Evolutionary conservation across 2,888 invertebrate genomes (phyloP).

Genomic region (Scaptomyza polygonia): DNA sequence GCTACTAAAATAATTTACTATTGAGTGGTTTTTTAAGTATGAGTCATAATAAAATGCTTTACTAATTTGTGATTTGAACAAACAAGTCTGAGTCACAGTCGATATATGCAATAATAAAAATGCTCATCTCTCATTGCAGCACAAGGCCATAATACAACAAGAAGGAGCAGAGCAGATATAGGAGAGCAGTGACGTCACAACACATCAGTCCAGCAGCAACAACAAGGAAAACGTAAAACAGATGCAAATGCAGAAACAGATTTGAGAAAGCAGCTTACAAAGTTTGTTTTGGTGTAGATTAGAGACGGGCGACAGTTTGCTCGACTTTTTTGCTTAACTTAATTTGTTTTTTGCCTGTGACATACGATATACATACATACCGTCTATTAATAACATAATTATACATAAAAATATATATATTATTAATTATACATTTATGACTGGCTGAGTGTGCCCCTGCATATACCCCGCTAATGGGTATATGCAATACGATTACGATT

Average conservation of each 20-base stretch:
- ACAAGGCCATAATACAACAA: constrained; percentile 14
- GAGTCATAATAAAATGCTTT: constrained; percentile 14
- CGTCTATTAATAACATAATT: constrained; percentile 25
- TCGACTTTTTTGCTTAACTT: constrained; percentile 28
- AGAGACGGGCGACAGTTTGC: constrained; percentile 23
- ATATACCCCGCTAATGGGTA: constrained; percentile 38
- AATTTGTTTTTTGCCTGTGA: constrained; percentile 34
- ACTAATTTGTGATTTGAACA: not conserved
- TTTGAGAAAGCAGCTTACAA: constrained; percentile 17
- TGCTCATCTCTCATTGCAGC: constrained; percentile 39
- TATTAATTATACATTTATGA: constrained; percentile 28
- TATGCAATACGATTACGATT: constrained; percentile 44
- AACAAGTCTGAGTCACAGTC: constrained; percentile 29
- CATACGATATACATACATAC: constrained; percentile 43
- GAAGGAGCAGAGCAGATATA: constrained; percentile 9
- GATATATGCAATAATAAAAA: constrained; percentile 4
- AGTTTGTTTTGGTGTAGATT: constrained; percentile 33
- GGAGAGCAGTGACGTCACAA: constrained; percentile 23
- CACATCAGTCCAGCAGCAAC: constrained; percentile 7
- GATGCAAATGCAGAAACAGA: not conserved
- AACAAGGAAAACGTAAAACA: not conserved
- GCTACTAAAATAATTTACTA: constrained; percentile 3
- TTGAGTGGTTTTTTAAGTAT: not conserved
- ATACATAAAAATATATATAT: constrained; percentile 16
- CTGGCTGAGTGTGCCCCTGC: constrained; percentile 55